These are phyloP conservation scores for Pteromalus puparum DNA, from an alignment of 1,140 invertebrate genomes.

Conservation along the genomic window DNA sequence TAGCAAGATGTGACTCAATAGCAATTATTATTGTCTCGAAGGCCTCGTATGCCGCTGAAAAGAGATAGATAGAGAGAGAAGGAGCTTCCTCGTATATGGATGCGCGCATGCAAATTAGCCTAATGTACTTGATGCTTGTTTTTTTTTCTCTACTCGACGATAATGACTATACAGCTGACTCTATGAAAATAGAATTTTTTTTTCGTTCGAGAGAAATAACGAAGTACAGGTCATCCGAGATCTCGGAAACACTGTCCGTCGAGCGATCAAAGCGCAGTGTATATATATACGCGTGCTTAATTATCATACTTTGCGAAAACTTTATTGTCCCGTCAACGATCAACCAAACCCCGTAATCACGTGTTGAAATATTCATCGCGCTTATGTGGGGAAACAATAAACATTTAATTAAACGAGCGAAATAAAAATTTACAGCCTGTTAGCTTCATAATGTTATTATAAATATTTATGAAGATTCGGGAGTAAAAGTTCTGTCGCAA, in stretches of 20 bases:
- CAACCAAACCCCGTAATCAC: neutral
- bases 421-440: neutral
- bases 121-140: neutral
- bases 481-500: neutral
- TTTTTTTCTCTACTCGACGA: neutral
- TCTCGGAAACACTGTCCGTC: no score
- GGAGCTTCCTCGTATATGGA: constrained; percentile 24
- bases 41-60: neutral
- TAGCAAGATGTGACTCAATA: constrained; percentile 30
- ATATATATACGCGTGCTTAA: no score
- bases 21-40: constrained; percentile 38
- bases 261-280: neutral
- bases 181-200: neutral
- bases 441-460: neutral
- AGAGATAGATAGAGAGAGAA: neutral
- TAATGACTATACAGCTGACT: neutral
- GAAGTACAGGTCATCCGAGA: no score
- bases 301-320: neutral
- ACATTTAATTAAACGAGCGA: neutral
- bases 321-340: neutral
- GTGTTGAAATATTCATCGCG: neutral
- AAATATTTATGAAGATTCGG: neutral
- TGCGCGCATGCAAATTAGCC: neutral
- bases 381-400: neutral
- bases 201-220: neutral